phyloP scores from a whole-genome alignment of 2,113 vertebrate genomes.

The Asarcornis scutulata region DNA sequence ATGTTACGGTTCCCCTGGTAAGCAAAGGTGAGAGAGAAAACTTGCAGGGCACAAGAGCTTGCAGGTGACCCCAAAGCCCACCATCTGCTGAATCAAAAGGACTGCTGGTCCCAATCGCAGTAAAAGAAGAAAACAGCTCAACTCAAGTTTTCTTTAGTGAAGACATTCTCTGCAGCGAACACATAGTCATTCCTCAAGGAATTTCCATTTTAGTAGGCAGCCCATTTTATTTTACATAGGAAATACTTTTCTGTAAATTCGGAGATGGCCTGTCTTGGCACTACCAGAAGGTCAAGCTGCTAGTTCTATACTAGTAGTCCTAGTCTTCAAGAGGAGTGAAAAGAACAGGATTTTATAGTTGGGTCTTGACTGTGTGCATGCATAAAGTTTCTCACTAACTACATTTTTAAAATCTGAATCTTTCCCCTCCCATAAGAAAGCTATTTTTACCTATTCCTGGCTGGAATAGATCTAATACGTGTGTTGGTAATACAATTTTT shows the following conservation, averaged over 20 bases:
- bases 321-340: not conserved
- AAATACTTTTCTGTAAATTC: not conserved
- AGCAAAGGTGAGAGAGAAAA: not conserved
- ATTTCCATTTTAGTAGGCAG: not conserved
- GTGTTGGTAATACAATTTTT: not conserved
- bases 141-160: not conserved
- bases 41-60: not conserved
- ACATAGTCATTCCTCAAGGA: not conserved
- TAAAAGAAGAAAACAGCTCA: not conserved
- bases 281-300: not conserved
- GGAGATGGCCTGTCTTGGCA: not conserved
- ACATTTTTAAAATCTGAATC: not conserved
- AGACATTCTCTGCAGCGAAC: fast-evolving
- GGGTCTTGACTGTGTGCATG: not conserved
- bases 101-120: not conserved
- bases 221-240: not conserved
- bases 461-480: not conserved
- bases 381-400: not conserved
- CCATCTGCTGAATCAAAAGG: not conserved
- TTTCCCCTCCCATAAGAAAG: not conserved
- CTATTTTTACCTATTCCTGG: not conserved
- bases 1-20: not conserved
- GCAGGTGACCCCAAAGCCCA: not conserved
- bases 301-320: not conserved
- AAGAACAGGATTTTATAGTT: not conserved